These are phyloP conservation scores for Cephonodes hylas DNA, from an alignment of 2,888 invertebrate species.

Conservation along the genomic window DNA sequence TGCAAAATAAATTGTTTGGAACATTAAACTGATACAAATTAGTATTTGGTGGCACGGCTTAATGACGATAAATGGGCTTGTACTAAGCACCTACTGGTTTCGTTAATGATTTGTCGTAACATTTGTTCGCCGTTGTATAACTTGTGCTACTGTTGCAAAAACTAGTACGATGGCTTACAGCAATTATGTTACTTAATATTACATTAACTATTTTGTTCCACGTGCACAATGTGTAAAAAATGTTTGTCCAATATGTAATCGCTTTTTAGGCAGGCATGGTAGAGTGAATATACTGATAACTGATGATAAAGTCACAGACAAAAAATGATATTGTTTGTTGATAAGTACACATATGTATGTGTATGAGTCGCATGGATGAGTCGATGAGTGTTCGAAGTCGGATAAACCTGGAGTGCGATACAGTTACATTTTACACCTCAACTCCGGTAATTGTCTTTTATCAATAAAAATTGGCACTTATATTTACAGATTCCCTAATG, in stretches of 20 bases:
- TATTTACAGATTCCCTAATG: too few species aligned
- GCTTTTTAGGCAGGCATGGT: not conserved
- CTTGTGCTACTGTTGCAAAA: conserved; percentile 16
- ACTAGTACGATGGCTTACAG: conserved; percentile 6
- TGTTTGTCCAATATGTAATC: not conserved
- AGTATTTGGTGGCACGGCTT: not conserved
- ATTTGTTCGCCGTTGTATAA: conserved; percentile 15
- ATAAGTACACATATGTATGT: too few species aligned
- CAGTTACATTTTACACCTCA: too few species aligned
- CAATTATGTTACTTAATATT: conserved; percentile 14
- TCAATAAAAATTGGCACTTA: too few species aligned
- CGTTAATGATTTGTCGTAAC: conserved; percentile 22
- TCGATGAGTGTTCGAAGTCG: too few species aligned
- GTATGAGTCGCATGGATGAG: too few species aligned
- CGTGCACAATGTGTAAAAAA: not conserved
- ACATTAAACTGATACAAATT: not conserved
- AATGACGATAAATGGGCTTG: conserved; percentile 20
- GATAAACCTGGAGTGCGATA: too few species aligned
- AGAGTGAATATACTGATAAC: too few species aligned
- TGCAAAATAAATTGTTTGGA: not conserved
- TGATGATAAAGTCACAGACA: too few species aligned
- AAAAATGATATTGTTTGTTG: too few species aligned
- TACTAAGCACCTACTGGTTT: conserved; percentile 14
- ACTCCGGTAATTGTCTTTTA: too few species aligned
- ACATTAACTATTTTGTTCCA: conserved; percentile 3